Percentiles rank a stretch among this genome's conserved stretches.
Evolutionary conservation across 2,113 vertebrate species (phyloP).

Genomic region (Progne subis): DNA sequence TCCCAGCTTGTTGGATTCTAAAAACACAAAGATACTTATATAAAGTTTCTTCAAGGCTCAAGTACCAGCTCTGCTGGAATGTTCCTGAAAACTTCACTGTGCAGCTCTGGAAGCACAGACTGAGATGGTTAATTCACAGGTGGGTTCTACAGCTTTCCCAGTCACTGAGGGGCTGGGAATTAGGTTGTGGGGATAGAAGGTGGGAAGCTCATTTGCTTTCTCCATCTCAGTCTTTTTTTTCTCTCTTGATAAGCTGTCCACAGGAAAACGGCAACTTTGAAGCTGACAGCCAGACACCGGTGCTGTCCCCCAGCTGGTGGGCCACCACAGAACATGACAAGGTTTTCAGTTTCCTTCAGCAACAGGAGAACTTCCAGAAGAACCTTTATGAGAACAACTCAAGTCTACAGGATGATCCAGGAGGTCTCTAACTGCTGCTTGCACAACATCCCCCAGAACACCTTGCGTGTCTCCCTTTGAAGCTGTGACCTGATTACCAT

Average conservation of each 20-base stretch:
- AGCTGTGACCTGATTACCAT: conserved; percentile 62
- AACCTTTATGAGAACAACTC: not conserved
- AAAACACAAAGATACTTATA: not conserved
- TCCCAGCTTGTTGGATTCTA: not conserved
- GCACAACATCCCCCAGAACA: conserved; percentile 18
- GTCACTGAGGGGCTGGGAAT: not conserved
- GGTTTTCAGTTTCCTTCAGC: not conserved
- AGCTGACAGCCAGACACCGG: not conserved
- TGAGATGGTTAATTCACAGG: not conserved
- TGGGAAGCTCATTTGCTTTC: not conserved
- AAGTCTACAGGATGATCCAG: not conserved
- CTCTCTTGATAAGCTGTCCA: not conserved
- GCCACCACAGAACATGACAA: not conserved
- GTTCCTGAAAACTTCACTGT: not conserved
- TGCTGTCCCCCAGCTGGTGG: not conserved
- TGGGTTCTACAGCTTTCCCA: not conserved
- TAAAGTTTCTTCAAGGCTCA: not conserved
- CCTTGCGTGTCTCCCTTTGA: conserved; percentile 22
- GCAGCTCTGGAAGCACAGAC: not conserved
- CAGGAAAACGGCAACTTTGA: not conserved
- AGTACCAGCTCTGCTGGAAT: not conserved
- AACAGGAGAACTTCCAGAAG: not conserved
- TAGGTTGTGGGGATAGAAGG: not conserved
- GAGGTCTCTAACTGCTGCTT: not conserved
- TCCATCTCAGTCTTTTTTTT: not conserved